A percentile compares a stretch with the other conserved stretches of the same genome.
Evolutionary conservation across 2,888 invertebrate species (phyloP).

Genomic region (Phanerotoma sp.): DNA sequence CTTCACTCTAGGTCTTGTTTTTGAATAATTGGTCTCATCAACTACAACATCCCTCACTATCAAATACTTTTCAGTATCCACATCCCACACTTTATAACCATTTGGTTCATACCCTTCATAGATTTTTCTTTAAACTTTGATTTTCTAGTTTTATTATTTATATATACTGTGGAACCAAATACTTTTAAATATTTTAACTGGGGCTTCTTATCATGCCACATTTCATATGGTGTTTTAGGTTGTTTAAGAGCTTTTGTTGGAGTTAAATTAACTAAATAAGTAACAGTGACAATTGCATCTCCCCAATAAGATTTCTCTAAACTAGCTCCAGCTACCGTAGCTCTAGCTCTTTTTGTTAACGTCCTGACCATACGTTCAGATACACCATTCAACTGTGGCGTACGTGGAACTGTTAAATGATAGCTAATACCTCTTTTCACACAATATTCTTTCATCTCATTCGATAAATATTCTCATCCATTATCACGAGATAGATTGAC

Average conservation of each 20-base stretch:
- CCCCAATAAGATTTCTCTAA: neutral
- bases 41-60: slow-evolving; percentile 19
- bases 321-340: slow-evolving; percentile 1
- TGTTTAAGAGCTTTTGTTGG: slow-evolving; percentile 11
- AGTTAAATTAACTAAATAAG: slow-evolving; percentile 26
- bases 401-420: slow-evolving; percentile 48
- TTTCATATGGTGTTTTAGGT: slow-evolving; percentile 17
- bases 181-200: no score
- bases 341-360: slow-evolving; percentile 21
- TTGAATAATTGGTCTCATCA: slow-evolving; percentile 20
- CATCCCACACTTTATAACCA: no score
- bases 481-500: slow-evolving; percentile 22
- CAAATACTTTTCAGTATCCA: slow-evolving; percentile 16
- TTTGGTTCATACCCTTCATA: slow-evolving; percentile 25
- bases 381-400: slow-evolving; percentile 27
- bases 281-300: slow-evolving; percentile 19
- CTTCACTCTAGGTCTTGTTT: slow-evolving; percentile 9
- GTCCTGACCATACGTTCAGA: slow-evolving; percentile 48
- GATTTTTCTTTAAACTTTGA: slow-evolving; percentile 25
- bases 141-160: slow-evolving; percentile 21
- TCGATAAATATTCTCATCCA: slow-evolving; percentile 44
- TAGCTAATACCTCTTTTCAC: slow-evolving; percentile 41
- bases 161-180: no score
- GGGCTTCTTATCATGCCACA: no score
- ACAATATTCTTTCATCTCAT: slow-evolving; percentile 44